Percentiles rank a stretch among this genome's conserved stretches.
Conservation (phyloP, 2,797 vertebrate genomes). For the Aplochiton taeniatus region DNA sequence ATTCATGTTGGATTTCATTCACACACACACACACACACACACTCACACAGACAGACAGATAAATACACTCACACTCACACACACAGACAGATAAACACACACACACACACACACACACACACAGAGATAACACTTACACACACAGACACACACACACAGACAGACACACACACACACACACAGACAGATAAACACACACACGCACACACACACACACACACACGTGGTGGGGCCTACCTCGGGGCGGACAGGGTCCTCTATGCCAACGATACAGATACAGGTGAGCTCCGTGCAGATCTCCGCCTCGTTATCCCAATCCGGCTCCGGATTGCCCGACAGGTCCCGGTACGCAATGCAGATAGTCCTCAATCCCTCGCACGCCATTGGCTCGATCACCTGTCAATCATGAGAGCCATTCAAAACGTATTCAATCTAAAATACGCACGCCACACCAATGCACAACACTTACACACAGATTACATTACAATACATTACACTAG, state of each 20-base stretch:
- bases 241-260: slow-evolving; percentile 91
- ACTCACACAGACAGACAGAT: neutral
- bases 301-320: slow-evolving; percentile 87
- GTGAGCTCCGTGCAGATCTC: slow-evolving; percentile 84
- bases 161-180: slow-evolving; percentile 1
- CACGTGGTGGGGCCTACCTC: slow-evolving; percentile 73
- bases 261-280: slow-evolving; percentile 88
- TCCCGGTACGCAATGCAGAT: slow-evolving; percentile 90
- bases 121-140: neutral
- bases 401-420: slow-evolving; percentile 15
- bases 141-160: neutral
- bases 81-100: neutral
- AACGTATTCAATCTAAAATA: too few species aligned
- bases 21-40: neutral
- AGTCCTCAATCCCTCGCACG: slow-evolving; percentile 87
- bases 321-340: slow-evolving; percentile 79
- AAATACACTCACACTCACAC: too few species aligned
- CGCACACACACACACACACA: neutral
- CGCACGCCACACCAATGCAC: too few species aligned
- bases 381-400: slow-evolving; percentile 91
- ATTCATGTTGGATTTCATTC: too few species aligned
- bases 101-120: neutral
- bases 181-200: neutral
- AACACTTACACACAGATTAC: too few species aligned
- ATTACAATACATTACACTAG: too few species aligned